Conservation (phyloP, 2,113 vertebrate species). For the Camarhynchus parvulus region DNA sequence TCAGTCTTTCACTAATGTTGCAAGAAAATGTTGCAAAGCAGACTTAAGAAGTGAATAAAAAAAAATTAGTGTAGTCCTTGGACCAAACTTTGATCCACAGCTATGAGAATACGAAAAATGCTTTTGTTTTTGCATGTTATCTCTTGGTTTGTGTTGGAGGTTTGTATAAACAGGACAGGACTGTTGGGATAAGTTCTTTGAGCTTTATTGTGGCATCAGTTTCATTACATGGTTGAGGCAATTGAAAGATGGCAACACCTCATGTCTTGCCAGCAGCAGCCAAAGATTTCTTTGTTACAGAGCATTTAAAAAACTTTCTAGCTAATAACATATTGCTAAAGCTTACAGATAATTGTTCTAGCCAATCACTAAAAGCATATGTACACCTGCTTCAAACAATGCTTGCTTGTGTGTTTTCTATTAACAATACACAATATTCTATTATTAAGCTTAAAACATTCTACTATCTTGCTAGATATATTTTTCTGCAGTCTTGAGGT, state of each 20-base stretch:
- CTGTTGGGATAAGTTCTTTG: not conserved
- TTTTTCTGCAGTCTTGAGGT: not conserved
- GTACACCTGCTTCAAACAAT: not conserved
- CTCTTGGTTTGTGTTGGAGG: not conserved
- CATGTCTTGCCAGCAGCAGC: not conserved
- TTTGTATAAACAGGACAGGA: not conserved
- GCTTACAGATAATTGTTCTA: not conserved
- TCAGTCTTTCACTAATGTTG: not conserved
- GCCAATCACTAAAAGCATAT: not conserved
- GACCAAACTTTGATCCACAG: not conserved
- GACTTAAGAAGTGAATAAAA: not conserved
- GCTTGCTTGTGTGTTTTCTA: not conserved
- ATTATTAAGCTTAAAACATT: not conserved
- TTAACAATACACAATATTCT: not conserved
- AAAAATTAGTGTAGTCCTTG: not conserved
- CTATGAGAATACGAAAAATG: not conserved
- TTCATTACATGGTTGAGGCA: not conserved
- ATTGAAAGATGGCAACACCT: not conserved
- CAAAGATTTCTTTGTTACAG: not conserved
- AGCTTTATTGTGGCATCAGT: not conserved
- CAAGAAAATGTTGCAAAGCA: not conserved
- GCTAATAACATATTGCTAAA: not conserved
- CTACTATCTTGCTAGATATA: not conserved
- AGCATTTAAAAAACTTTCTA: not conserved
- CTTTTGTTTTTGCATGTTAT: not conserved